Conservation (phyloP, 2,113 vertebrate genomes). For the Felis chaus region DNA sequence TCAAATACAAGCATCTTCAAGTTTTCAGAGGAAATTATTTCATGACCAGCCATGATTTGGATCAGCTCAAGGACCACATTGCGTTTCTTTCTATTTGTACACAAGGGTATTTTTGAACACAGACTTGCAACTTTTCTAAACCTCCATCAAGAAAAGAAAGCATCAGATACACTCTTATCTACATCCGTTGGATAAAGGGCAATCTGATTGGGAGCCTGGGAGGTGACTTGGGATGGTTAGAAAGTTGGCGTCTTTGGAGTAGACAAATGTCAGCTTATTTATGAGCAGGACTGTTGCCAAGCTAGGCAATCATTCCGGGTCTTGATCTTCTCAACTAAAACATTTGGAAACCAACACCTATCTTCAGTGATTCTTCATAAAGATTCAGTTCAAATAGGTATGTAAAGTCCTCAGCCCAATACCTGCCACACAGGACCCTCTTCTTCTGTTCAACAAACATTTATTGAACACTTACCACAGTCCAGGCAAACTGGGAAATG, state of each 20-base stretch:
- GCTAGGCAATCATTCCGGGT: neutral
- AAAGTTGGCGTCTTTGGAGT: neutral
- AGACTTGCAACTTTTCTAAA: neutral
- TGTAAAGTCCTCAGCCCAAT: neutral
- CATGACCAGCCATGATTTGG: neutral
- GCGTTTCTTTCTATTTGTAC: neutral
- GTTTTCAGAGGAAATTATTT: neutral
- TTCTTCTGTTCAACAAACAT: neutral
- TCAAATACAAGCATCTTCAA: neutral
- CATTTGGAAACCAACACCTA: neutral
- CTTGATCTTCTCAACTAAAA: neutral
- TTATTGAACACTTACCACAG: neutral
- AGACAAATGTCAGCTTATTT: neutral
- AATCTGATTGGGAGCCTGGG: neutral
- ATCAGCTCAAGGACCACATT: neutral
- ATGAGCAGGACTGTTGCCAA: neutral
- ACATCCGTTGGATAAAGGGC: neutral
- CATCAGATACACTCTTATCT: neutral
- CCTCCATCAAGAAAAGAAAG: neutral
- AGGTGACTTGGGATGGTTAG: neutral
- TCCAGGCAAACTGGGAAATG: neutral
- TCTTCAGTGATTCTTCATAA: neutral
- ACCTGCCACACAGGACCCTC: neutral
- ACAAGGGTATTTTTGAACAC: neutral
- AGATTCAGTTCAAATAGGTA: neutral